Evolutionary conservation across 2,888 invertebrate species (phyloP).

Genomic region (Argyra leucocephala): DNA sequence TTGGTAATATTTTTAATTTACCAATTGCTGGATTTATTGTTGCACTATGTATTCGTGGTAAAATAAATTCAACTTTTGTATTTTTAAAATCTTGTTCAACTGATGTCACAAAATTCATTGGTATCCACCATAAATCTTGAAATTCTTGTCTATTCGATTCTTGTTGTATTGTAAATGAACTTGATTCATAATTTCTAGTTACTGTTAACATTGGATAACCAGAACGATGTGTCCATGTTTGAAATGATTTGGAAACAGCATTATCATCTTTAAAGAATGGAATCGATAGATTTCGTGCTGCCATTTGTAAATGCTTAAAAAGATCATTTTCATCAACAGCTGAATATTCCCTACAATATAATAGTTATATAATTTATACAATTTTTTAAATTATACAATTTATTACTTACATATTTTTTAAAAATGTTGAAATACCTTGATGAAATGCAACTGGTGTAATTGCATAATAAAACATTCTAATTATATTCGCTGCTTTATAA

Average conservation of each 20-base stretch:
- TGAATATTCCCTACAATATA: constrained; percentile 5
- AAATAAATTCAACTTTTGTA: constrained; percentile 34
- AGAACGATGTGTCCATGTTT: constrained; percentile 48
- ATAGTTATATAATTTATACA: neutral
- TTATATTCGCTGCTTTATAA: constrained; percentile 8
- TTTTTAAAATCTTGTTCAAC: constrained; percentile 34
- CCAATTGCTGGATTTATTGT: constrained; percentile 32
- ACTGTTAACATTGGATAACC: constrained; percentile 49
- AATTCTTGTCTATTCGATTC: neutral
- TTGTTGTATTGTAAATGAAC: constrained; percentile 7
- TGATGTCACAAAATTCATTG: constrained; percentile 34
- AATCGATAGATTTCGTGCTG: constrained; percentile 33
- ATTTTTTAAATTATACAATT: neutral
- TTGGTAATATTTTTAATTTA: constrained; percentile 20
- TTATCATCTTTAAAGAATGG: constrained; percentile 32
- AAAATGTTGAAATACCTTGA: neutral
- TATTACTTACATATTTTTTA: neutral
- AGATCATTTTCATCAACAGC: neutral
- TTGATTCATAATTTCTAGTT: constrained; percentile 30
- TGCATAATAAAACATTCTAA: constrained; percentile 10
- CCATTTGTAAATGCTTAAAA: constrained; percentile 29
- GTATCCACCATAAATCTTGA: constrained; percentile 33
- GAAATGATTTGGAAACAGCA: constrained; percentile 32
- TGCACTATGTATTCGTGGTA: constrained; percentile 28
- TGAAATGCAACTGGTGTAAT: neutral